Evolutionary conservation across 2,888 invertebrate genomes (phyloP).

Genomic region (Polydrusus pterygomalis): DNA sequence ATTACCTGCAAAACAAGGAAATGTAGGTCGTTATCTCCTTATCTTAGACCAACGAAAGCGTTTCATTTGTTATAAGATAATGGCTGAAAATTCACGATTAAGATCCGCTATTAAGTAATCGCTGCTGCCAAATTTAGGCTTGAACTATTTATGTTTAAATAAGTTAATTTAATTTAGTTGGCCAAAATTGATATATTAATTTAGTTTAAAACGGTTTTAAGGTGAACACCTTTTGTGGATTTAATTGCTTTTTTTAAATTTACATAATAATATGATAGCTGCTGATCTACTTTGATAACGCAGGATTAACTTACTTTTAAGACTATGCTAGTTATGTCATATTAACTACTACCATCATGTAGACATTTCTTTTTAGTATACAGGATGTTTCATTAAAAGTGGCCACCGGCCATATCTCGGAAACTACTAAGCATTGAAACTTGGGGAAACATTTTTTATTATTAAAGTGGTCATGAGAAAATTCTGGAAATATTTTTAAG

Average conservation of each 20-base stretch:
- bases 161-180: background rate
- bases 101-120: conserved; percentile 15
- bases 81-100: conserved; percentile 20
- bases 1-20: conserved; percentile 44
- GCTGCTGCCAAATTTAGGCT: conserved; percentile 1
- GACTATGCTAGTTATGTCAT: background rate
- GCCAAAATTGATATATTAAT: background rate
- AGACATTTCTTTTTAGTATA: too few species aligned
- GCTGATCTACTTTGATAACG: background rate
- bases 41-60: conserved; percentile 40
- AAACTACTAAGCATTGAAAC: too few species aligned
- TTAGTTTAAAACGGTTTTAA: background rate
- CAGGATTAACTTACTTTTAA: conserved; percentile 3
- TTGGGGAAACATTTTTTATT: too few species aligned
- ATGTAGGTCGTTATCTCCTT: conserved; percentile 51
- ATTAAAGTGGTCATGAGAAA: too few species aligned
- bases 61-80: conserved; percentile 29
- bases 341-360: too few species aligned
- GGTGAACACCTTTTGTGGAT: conserved; percentile 1
- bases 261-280: background rate
- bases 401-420: too few species aligned
- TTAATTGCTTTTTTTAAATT: conserved; percentile 4
- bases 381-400: too few species aligned
- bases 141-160: background rate
- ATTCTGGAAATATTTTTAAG: too few species aligned